A percentile compares a stretch with the other conserved stretches of the same genome.
These are phyloP conservation scores for Zoroaster sp. DNA, from an alignment of 53 echinoderm and acorn worm genomes.

Conservation along the genomic window DNA sequence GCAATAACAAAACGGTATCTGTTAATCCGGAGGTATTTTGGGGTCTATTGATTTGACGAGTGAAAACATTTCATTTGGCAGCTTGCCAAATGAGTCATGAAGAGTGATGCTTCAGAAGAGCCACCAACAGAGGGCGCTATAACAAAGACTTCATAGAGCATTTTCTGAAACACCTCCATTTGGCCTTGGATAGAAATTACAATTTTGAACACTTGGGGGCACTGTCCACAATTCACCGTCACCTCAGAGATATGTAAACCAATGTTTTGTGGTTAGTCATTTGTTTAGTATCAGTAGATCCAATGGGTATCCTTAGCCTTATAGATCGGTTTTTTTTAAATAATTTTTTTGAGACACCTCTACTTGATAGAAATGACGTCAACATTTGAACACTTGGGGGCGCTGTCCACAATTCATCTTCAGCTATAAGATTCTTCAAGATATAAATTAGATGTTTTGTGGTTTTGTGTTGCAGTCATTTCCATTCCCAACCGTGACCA, in stretches of 20 bases:
- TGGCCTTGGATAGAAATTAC: neutral
- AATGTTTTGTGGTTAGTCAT: too few relatives aligned
- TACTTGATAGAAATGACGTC: too few relatives aligned
- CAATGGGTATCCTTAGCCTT: neutral
- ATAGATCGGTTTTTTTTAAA: neutral
- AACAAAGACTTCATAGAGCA: neutral
- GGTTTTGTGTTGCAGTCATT: too few relatives aligned
- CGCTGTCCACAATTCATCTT: too few relatives aligned
- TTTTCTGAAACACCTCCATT: neutral
- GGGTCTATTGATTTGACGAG: neutral
- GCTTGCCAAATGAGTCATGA: conserved; percentile 1
- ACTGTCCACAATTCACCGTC: neutral
- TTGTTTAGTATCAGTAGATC: neutral
- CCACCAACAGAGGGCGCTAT: conserved; percentile 10
- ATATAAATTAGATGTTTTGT: too few relatives aligned
- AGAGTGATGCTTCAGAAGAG: neutral
- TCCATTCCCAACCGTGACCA: too few relatives aligned
- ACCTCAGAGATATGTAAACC: too few relatives aligned
- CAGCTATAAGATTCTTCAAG: too few relatives aligned
- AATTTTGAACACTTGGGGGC: conserved; percentile 16
- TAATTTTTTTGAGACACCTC: too few relatives aligned
- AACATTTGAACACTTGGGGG: neutral
- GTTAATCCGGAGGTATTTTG: neutral
- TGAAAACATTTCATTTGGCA: neutral
- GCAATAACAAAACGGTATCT: neutral